Evolutionary conservation across 2,113 vertebrate species (phyloP).

Genomic region (Protomyctophum bolini): DNA sequence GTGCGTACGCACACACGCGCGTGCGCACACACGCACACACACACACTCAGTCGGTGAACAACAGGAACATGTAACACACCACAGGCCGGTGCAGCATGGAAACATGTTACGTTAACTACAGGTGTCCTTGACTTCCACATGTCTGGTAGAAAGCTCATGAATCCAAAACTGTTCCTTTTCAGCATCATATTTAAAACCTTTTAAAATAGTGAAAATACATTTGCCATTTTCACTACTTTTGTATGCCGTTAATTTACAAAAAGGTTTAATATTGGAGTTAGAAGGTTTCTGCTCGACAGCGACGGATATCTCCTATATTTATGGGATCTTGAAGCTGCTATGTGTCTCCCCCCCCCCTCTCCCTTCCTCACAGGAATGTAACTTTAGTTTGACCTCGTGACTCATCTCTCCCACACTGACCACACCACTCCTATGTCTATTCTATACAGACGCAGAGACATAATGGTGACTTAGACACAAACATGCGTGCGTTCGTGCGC

Average conservation of each 20-base stretch:
- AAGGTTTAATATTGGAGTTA: background rate
- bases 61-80: constrained; percentile 49
- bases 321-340: background rate
- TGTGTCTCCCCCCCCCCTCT: constrained; percentile 26
- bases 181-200: too few relatives aligned
- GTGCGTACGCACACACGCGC: background rate
- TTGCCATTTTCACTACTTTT: too few relatives aligned
- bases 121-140: background rate
- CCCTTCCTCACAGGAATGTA: constrained; percentile 55
- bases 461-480: constrained; percentile 45
- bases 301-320: background rate
- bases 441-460: constrained; percentile 49
- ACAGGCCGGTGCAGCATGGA: constrained; percentile 20
- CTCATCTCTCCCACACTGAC: constrained; percentile 74
- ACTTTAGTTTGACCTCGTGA: constrained; percentile 69
- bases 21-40: background rate
- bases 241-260: too few relatives aligned
- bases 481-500: background rate
- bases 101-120: constrained; percentile 19
- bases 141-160: too few relatives aligned
- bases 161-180: too few relatives aligned
- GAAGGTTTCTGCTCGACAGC: background rate
- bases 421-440: constrained; percentile 53
- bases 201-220: too few relatives aligned
- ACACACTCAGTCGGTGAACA: constrained; percentile 31